A percentile compares a stretch with the other conserved stretches of the same genome.
These are phyloP conservation scores for Tringa solitaria DNA, from an alignment of 2,113 vertebrate genomes.

Conservation along the genomic window DNA sequence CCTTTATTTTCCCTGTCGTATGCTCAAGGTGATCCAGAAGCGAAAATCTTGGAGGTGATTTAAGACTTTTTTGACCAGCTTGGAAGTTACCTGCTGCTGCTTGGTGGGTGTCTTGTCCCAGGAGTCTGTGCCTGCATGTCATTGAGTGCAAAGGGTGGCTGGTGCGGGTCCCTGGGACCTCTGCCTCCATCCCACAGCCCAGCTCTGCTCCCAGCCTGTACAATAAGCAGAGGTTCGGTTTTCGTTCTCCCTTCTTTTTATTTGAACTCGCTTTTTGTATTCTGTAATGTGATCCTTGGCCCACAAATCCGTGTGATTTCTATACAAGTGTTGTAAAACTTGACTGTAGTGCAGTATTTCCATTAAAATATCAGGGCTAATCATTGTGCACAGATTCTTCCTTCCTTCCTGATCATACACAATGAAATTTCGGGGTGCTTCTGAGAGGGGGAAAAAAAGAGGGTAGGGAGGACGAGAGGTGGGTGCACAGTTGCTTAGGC, in stretches of 20 bases:
- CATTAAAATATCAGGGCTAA: conserved; percentile 79
- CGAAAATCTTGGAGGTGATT: background rate
- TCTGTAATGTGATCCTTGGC: conserved; percentile 66
- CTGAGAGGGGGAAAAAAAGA: background rate
- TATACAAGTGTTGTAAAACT: conserved; percentile 78
- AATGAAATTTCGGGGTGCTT: fast-evolving
- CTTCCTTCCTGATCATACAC: background rate
- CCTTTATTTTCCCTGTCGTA: background rate
- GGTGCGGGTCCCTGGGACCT: background rate
- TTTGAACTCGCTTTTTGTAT: conserved; percentile 70
- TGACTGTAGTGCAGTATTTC: conserved; percentile 81
- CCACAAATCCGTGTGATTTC: conserved; percentile 65
- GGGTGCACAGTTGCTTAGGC: background rate
- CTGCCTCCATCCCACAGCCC: background rate
- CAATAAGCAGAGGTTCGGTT: conserved; percentile 25
- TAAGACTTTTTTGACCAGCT: background rate
- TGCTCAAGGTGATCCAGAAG: background rate
- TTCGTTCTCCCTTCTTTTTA: background rate
- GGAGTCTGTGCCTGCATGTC: background rate
- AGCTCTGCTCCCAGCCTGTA: conserved; percentile 64
- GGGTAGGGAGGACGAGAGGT: background rate
- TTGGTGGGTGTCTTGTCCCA: background rate
- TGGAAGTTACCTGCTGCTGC: background rate
- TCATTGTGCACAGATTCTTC: background rate
- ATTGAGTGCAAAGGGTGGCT: background rate